Evolutionary conservation across 2,888 invertebrate genomes (phyloP), one percentile per base, ranked within the genome.

Genomic region (Pherbina coryleti): DNA sequence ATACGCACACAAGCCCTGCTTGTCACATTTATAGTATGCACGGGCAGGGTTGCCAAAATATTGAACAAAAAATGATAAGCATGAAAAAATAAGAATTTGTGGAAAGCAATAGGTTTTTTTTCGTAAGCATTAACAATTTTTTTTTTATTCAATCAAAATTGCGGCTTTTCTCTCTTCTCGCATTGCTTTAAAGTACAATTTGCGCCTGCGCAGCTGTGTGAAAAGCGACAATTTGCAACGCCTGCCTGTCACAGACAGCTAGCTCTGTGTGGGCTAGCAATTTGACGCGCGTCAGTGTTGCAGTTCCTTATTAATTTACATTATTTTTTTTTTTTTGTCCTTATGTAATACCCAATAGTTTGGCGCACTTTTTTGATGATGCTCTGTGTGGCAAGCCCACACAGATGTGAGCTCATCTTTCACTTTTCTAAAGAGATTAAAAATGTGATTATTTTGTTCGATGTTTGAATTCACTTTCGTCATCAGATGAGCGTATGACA

Each of bases 131-230:
- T 22, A 22, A 55, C 5, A 22, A 22, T 3, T 69, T 49, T 5
- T 69, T 37, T n/a, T 9, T 37, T 7, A 2, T 19, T 11, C 19
- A 8, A 55, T 66, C 1, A 44, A 19, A 28, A 9, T 28, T 62
- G 14, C 62, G 17, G 14, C 55, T 62, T 28, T 25, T 62, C 11
- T 9, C 62, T 28, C 8, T 11, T 14, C 14, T 28, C 5, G 31
- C 11, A 14, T 28, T 17, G 11, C 11, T 2, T 17, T 1, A 14
- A 31, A 25, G 25, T 17, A 3, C 31, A 22, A 62, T 62, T 71
- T 72, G 31, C 72, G 55, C 72, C 2, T 57, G 57, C 34, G 69
- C 34, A 37, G 72, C 55, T 53, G n/a, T n/a, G n/a, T n/a, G 57
- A 37, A 34, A 37, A 19, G 19, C 72, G 34, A 11, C 72, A 57